phyloP scores from a whole-genome alignment of 2,797 vertebrate genomes.

The Sarcophilus harrisii region DNA sequence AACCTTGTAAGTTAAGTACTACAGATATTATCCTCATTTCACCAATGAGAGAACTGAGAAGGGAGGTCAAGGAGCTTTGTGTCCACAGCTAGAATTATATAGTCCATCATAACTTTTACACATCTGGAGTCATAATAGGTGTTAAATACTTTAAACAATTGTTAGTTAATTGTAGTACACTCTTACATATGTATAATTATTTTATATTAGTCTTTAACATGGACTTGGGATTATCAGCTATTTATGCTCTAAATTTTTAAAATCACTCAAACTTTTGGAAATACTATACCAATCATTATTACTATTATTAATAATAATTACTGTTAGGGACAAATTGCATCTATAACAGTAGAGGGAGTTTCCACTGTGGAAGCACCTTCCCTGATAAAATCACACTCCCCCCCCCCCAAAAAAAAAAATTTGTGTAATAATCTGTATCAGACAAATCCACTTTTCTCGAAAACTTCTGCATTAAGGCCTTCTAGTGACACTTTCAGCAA shows the following conservation, averaged over 20 bases:
- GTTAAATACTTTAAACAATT: background rate
- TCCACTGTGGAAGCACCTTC: background rate
- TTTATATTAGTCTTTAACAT: background rate
- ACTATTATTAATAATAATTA: background rate
- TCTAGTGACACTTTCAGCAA: background rate
- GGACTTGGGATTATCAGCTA: background rate
- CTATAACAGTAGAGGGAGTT: background rate
- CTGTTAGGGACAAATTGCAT: background rate
- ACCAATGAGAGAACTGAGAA: background rate
- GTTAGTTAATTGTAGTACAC: background rate
- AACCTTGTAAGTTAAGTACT: background rate
- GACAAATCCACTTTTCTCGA: background rate
- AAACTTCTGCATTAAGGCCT: background rate
- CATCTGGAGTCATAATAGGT: background rate
- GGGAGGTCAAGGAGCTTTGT: background rate
- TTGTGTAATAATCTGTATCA: background rate
- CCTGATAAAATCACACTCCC: background rate
- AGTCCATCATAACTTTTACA: background rate
- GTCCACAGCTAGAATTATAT: background rate
- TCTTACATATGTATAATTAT: background rate
- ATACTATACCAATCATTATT: background rate
- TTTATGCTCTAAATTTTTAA: background rate
- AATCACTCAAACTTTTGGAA: background rate
- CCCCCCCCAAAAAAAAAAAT: background rate
- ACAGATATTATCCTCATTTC: background rate